Percentiles rank a stretch among this genome's conserved stretches.
Evolutionary conservation across 2,888 invertebrate genomes (phyloP).

Genomic region (Pterobdella sp.): DNA sequence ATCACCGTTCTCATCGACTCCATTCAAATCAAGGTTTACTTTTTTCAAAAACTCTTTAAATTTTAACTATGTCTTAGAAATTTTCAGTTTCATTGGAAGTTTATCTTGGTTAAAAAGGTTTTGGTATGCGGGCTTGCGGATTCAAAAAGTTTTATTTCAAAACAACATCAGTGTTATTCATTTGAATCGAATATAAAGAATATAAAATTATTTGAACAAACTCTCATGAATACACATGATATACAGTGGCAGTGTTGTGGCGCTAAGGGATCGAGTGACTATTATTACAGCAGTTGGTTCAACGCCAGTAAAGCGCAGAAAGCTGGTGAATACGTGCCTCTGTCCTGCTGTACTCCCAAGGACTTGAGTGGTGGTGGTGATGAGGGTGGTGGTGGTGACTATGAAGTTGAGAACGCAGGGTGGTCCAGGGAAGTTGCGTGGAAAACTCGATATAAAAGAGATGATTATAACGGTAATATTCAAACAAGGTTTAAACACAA

Average conservation of each 20-base stretch:
- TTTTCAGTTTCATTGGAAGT: too few species aligned
- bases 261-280: conserved; percentile 6
- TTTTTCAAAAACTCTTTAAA: too few species aligned
- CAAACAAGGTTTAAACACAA: background rate
- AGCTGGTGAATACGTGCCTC: conserved; percentile 16
- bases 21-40: conserved; percentile 21
- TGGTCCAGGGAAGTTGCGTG: background rate
- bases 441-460: background rate
- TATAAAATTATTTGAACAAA: too few species aligned
- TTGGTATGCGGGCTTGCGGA: too few species aligned
- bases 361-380: background rate
- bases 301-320: conserved; percentile 20
- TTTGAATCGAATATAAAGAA: too few species aligned
- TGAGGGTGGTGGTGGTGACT: background rate
- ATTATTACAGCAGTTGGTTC: conserved; percentile 27
- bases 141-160: too few species aligned
- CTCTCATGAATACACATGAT: background rate
- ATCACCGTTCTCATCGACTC: conserved; percentile 15
- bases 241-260: conserved; percentile 24
- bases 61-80: too few species aligned
- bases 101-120: too few species aligned
- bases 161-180: too few species aligned
- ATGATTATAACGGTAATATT: background rate
- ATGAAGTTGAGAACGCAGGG: conserved; percentile 1
- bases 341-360: conserved; percentile 20